Evolutionary conservation across 2,113 vertebrate genomes (phyloP).

Genomic region (Isurus oxyrinchus): DNA sequence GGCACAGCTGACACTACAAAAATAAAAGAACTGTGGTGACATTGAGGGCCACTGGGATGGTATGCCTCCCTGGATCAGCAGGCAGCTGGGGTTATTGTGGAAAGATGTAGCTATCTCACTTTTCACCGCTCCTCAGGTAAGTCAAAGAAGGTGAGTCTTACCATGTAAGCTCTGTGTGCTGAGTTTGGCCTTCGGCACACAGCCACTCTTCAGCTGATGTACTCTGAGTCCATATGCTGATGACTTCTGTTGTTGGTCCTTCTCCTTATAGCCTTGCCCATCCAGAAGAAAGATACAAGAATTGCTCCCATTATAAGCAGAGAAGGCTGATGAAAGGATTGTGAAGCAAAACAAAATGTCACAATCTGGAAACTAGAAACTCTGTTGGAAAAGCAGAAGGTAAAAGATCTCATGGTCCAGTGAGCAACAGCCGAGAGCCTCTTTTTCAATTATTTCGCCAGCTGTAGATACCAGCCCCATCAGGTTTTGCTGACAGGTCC

Average conservation of each 20-base stretch:
- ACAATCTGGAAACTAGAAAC: not conserved
- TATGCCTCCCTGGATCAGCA: not conserved
- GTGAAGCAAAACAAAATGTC: not conserved
- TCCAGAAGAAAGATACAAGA: not conserved
- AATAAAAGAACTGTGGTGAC: not conserved
- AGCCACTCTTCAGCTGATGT: not conserved
- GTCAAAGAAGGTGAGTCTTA: not conserved
- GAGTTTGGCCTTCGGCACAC: not conserved
- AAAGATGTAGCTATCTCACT: not conserved
- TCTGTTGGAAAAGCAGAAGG: not conserved
- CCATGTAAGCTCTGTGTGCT: not conserved
- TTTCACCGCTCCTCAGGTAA: not conserved
- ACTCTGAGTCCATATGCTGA: not conserved
- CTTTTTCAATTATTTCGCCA: no score
- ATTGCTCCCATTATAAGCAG: not conserved
- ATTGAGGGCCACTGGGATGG: not conserved
- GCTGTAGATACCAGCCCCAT: no score
- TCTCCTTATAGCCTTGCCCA: not conserved
- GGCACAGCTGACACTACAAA: no score
- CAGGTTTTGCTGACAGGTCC: no score
- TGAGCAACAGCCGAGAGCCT: no score
- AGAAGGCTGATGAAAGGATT: not conserved
- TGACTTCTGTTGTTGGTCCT: not conserved
- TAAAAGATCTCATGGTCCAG: not conserved
- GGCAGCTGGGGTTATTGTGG: not conserved